Percentiles rank a stretch among this genome's conserved stretches.
These are phyloP conservation scores for Hoplostethus atlanticus DNA, from an alignment of 2,797 vertebrate species.

Conservation along the genomic window DNA sequence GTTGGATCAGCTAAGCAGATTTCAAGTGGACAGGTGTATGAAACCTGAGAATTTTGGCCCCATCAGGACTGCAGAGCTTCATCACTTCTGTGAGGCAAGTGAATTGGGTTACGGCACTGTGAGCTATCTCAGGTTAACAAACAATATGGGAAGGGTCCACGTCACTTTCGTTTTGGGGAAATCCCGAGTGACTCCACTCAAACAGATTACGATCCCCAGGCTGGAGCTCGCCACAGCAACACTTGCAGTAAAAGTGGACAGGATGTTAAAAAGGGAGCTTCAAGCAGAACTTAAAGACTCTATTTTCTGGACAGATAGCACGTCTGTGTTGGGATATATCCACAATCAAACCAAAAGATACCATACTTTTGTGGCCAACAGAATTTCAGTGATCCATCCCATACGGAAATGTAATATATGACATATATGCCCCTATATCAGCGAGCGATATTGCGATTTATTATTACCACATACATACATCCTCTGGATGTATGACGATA, in stretches of 20 bases:
- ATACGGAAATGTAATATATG: no score
- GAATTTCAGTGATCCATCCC: constrained; percentile 21
- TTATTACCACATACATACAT: no score
- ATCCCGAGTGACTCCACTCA: constrained; percentile 27
- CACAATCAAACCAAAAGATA: constrained; percentile 1
- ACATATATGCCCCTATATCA: no score
- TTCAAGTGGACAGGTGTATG: constrained; percentile 2
- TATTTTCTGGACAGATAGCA: constrained; percentile 32
- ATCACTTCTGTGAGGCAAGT: constrained; percentile 27
- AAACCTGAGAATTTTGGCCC: constrained; percentile 12
- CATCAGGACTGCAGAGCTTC: neutral
- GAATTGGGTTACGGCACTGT: constrained; percentile 5
- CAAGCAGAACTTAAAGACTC: constrained; percentile 1
- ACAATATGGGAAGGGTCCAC: neutral
- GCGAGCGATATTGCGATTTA: no score
- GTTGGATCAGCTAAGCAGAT: neutral
- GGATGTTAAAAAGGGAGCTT: constrained; percentile 9
- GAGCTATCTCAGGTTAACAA: constrained; percentile 6
- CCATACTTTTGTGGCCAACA: constrained; percentile 26
- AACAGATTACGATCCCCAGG: constrained; percentile 19
- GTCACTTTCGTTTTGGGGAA: constrained; percentile 15
- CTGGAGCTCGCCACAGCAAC: constrained; percentile 18
- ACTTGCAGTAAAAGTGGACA: constrained; percentile 14
- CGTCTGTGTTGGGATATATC: constrained; percentile 11
- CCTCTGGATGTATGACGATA: no score